Conservation (phyloP, 2,888 invertebrate species). For the Patella ulyssiponensis region DNA sequence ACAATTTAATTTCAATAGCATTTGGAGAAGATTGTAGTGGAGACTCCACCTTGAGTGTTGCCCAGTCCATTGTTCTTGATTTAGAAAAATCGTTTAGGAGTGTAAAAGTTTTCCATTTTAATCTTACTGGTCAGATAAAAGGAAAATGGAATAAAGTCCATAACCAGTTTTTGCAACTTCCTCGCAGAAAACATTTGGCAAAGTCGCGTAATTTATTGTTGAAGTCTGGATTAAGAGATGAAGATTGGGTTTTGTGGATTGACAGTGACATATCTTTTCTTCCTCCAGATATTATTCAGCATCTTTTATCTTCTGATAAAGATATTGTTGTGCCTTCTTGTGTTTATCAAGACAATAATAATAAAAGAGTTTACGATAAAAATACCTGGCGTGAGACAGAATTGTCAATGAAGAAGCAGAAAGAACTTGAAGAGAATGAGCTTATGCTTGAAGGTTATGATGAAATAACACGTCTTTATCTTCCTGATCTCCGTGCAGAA, state of each 20-base stretch:
- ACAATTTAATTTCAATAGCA: slow-evolving; percentile 57
- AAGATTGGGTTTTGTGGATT: slow-evolving; percentile 66
- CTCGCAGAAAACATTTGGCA: slow-evolving; percentile 61
- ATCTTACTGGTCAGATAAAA: slow-evolving; percentile 46
- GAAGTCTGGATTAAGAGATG: slow-evolving; percentile 44
- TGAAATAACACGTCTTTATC: slow-evolving; percentile 47
- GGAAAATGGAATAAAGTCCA: slow-evolving; percentile 55
- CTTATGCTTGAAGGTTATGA: slow-evolving; percentile 65
- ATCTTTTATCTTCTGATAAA: slow-evolving; percentile 54
- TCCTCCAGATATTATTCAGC: slow-evolving; percentile 62
- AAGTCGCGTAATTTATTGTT: slow-evolving; percentile 59
- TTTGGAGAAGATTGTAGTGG: slow-evolving; percentile 67
- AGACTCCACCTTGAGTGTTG: slow-evolving; percentile 55
- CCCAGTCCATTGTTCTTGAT: slow-evolving; percentile 44
- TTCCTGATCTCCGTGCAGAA: slow-evolving; percentile 59
- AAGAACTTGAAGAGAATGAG: slow-evolving; percentile 39
- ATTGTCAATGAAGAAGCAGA: slow-evolving; percentile 50
- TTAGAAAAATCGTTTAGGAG: slow-evolving; percentile 49
- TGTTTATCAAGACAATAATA: slow-evolving; percentile 45
- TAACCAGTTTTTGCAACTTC: slow-evolving; percentile 46
- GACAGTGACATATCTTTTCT: slow-evolving; percentile 61
- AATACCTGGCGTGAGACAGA: slow-evolving; percentile 68
- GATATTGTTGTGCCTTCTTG: slow-evolving; percentile 62
- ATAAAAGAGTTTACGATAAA: slow-evolving; percentile 52
- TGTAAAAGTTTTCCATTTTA: slow-evolving; percentile 54